Base-by-base conservation (phyloP, 2,797 vertebrate genomes). In the Allenopithecus nigroviridis region DNA sequence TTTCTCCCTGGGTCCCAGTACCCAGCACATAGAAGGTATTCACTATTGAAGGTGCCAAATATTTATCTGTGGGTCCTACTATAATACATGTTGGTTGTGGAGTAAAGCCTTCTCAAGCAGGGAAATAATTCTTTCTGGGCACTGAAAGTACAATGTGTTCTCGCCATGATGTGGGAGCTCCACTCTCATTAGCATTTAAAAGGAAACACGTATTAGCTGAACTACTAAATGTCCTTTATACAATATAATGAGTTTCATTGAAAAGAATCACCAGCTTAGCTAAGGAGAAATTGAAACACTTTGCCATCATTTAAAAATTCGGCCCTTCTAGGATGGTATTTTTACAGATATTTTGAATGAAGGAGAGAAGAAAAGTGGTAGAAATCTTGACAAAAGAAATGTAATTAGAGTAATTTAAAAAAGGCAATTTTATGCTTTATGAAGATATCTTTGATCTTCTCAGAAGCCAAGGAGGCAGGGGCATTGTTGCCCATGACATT, bases 151-250 rank as follows among this genome's bases (percentile, higher is more conserved):
- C 97, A 97, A 92, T 64, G 74, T 95, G 90, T 95, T 96, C 95
- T 78, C 84, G 91, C 50, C 64, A 41, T 75, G 86, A 95, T 89
- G 78, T 87, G 75, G 70, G 93, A 97, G 87, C 64, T 79, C 80
- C n/a, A 30, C 26, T 78, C 74, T 96, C 86, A 98, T 98, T 97
- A 98, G 92, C 97, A 98, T 96, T 97, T 98, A 89, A 98, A 98
- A 98, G 95, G 95, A 94, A 98, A 89, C 93, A 95, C 94, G 91
- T 97, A 98, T 97, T 97, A 98, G 94, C 93, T 64, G 79, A 98
- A 97, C 96, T 94, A 95, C 98, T 97, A 97, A 97, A 96, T 97
- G 97, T 97, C 96, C 96, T 97, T 98, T 97, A 93, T 96, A 96
- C 92, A 96, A 87, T 74, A 96, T 95, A 98, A 98, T 97, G 96